Conservation (phyloP, 2,113 vertebrate species). For the Barbus barbus region DNA sequence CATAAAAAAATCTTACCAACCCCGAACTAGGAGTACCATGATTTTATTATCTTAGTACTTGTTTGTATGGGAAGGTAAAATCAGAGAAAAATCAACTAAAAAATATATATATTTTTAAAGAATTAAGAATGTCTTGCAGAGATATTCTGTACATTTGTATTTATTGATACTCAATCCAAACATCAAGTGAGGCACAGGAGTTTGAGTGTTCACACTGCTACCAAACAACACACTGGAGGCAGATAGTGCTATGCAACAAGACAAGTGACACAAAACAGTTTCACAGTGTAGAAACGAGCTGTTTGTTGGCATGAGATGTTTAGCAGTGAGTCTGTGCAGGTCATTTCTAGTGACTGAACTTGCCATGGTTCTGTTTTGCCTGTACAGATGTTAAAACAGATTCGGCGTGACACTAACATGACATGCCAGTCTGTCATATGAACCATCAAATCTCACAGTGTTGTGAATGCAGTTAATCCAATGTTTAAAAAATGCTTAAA, state of each 20-base stretch:
- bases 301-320: constrained; percentile 3
- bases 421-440: not conserved
- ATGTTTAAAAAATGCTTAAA: not conserved
- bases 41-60: not conserved
- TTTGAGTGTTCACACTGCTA: not conserved
- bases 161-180: constrained; percentile 6
- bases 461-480: not conserved
- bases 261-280: constrained; percentile 3
- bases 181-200: constrained; percentile 10
- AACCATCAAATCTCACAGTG: not conserved
- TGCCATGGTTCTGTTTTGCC: not conserved
- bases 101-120: not conserved
- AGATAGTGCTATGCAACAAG: not conserved
- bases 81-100: not conserved
- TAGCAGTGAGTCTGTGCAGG: not conserved
- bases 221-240: not conserved
- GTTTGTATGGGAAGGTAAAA: not conserved
- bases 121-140: not conserved
- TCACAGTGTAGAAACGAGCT: not conserved
- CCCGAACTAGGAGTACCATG: not conserved
- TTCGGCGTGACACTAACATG: not conserved
- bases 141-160: not conserved
- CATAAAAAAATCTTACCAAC: not conserved
- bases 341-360: not conserved
- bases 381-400: not conserved